Percentiles rank a stretch among this genome's conserved stretches.
Evolutionary conservation across 2,113 vertebrate genomes (phyloP).

Genomic region (Sylvia atricapilla): DNA sequence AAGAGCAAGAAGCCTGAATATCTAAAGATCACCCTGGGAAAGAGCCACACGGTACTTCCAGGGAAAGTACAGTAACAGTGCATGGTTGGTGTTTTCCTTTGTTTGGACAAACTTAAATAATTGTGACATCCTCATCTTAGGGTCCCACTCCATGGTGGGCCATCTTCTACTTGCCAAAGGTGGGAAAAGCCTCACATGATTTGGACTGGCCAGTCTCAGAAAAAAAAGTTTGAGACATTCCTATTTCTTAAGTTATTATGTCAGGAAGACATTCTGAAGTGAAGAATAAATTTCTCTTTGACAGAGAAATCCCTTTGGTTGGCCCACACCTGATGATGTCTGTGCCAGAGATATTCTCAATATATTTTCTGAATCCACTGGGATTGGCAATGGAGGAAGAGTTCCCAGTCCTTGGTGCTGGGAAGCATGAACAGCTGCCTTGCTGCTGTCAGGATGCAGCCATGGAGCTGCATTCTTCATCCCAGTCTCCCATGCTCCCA

Average conservation of each 20-base stretch:
- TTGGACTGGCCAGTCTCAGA: not conserved
- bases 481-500: accelerated
- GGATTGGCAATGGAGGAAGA: not conserved
- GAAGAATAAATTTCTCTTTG: not conserved
- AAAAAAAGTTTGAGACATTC: not conserved
- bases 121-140: not conserved
- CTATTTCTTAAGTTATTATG: not conserved
- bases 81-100: not conserved
- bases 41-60: not conserved
- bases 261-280: not conserved
- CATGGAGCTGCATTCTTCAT: not conserved
- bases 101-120: not conserved
- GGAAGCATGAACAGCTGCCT: not conserved
- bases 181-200: not conserved
- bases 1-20: not conserved
- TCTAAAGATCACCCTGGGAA: not conserved
- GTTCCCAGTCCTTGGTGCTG: not conserved
- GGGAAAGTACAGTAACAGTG: not conserved
- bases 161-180: not conserved
- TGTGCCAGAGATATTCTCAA: not conserved
- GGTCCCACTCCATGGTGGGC: accelerated
- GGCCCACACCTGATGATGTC: not conserved
- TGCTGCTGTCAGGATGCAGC: not conserved
- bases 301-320: not conserved
- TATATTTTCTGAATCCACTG: not conserved